Percentiles rank a stretch among this genome's conserved stretches.
These are phyloP conservation scores for Melieria crassipennis DNA, from an alignment of 2,888 invertebrate species.

Conservation along the genomic window DNA sequence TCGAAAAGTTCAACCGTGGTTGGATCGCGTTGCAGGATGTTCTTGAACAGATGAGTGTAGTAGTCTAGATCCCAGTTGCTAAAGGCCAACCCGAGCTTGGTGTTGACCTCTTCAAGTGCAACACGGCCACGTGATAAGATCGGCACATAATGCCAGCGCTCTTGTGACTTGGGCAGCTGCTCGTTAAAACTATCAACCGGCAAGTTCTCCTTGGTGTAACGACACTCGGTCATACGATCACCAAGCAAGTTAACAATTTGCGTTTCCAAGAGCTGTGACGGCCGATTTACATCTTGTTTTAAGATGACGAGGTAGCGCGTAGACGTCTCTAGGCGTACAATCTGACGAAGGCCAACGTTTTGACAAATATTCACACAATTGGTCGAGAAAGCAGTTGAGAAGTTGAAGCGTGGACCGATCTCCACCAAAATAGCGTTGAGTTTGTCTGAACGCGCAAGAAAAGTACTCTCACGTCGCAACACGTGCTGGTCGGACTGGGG, in stretches of 20 bases:
- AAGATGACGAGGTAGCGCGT: conserved; percentile 78
- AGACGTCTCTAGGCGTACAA: conserved; percentile 84
- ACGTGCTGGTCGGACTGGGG: conserved; percentile 71
- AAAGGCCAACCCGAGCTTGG: conserved; percentile 86
- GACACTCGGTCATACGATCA: conserved; percentile 94
- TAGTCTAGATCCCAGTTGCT: conserved; percentile 92
- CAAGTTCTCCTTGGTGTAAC: conserved; percentile 75
- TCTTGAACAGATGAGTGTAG: conserved; percentile 86
- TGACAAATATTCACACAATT: conserved; percentile 95
- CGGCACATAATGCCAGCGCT: conserved; percentile 85
- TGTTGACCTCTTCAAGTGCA: conserved; percentile 85
- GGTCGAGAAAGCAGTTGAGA: conserved; percentile 94
- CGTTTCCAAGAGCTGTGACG: conserved; percentile 7
- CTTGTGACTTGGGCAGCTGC: conserved; percentile 73
- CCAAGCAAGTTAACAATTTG: conserved; percentile 73
- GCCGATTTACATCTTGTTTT: conserved; percentile 2
- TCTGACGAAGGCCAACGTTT: conserved; percentile 79
- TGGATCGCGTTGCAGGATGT: conserved; percentile 87
- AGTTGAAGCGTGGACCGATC: conserved; percentile 93
- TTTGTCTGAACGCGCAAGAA: conserved; percentile 59
- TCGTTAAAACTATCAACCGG: conserved; percentile 76
- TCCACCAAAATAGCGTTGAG: conserved; percentile 72
- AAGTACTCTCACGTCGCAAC: conserved; percentile 58
- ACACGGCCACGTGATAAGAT: conserved; percentile 78
- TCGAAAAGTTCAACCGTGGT: conserved; percentile 98